Conservation (phyloP, 2,113 vertebrate species). For the Casuarius casuarius region DNA sequence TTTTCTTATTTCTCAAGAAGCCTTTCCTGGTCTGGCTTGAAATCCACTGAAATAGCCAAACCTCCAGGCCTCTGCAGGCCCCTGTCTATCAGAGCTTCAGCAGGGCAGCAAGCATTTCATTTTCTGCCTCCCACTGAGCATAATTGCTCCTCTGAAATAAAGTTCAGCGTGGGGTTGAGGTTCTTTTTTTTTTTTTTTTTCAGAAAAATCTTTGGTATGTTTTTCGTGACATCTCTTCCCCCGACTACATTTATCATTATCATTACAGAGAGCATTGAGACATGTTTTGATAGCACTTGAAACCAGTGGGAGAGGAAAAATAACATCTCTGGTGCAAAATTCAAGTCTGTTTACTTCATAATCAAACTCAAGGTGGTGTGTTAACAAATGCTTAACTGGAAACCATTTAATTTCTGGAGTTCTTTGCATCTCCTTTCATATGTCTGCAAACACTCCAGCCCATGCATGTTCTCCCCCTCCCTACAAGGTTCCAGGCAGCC, state of each 20-base stretch:
- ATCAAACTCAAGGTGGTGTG: constrained; percentile 53
- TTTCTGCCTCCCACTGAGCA: constrained; percentile 65
- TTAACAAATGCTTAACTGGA: constrained; percentile 45
- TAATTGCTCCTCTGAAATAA: constrained; percentile 63
- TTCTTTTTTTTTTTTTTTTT: not conserved
- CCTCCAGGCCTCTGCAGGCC: constrained; percentile 5
- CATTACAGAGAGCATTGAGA: constrained; percentile 60
- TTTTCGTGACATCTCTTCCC: constrained; percentile 68
- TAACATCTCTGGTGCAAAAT: constrained; percentile 57
- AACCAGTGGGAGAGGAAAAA: constrained; percentile 67
- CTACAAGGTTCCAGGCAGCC: not conserved
- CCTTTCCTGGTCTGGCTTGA: not conserved
- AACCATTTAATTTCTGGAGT: constrained; percentile 23
- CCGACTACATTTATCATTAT: constrained; percentile 66
- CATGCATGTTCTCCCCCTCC: not conserved
- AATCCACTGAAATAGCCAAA: constrained; percentile 40
- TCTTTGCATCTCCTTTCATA: constrained; percentile 14
- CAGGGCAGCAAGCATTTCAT: constrained; percentile 59
- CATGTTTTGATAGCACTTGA: constrained; percentile 65
- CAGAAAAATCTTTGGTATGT: constrained; percentile 58
- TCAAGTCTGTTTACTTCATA: constrained; percentile 56
- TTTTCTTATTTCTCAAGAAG: constrained; percentile 11
- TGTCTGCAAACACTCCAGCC: constrained; percentile 19
- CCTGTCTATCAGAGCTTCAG: constrained; percentile 59
- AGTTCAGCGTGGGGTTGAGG: constrained; percentile 57